Base-by-base conservation (phyloP, 2,113 vertebrate species). In the Motacilla tschutschensis region DNA sequence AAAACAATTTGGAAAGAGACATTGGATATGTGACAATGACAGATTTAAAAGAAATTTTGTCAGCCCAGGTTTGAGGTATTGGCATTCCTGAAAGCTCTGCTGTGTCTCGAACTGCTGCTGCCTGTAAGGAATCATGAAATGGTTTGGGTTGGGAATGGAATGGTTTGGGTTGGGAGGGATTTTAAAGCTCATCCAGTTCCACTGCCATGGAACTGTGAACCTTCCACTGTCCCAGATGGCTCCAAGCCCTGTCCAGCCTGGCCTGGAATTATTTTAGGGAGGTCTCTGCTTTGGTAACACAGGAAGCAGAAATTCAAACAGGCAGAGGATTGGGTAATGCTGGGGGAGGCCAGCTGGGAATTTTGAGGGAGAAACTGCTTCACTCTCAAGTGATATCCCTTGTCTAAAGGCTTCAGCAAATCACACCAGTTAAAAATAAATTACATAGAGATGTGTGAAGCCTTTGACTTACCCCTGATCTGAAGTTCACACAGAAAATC, bases 171-270 rank as follows among this genome's bases (percentile, higher is more conserved):
- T 44, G 66, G 66, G 20, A 72, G 22, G 73, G 51, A 38, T 43
- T 63, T 79, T 15, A 24, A 29, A 79, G 28, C 60, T 25, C 58
- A 51, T 46, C 44, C 44, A 26, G 19, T 9, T 25, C 43, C 43
- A 21, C 4, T 50, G 36, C 74, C 36, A 29, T 28, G 50, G 64
- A 51, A 51, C 31, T 31, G 18, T 2, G 12, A 76, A n/a, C 18
- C 17, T 50, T 12, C n/a, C 58, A 20, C 17, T 5, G 0, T 1
- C 10, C n/a, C 65, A 64, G 12, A 8, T 1, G n/a, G 66, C 36
- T 71, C 74, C 57, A 48, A 67, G 36, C 33, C 18, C 44, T 2
- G 1, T 35, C 59, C 67, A 58, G 0, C 8, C 33, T 13, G 17
- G 31, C 21, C 31, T 51, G 25, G 46, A 17, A 65, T 11, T 40